Evolutionary conservation across 2,797 vertebrate species (phyloP).

Genomic region (Girardinus metallicus): DNA sequence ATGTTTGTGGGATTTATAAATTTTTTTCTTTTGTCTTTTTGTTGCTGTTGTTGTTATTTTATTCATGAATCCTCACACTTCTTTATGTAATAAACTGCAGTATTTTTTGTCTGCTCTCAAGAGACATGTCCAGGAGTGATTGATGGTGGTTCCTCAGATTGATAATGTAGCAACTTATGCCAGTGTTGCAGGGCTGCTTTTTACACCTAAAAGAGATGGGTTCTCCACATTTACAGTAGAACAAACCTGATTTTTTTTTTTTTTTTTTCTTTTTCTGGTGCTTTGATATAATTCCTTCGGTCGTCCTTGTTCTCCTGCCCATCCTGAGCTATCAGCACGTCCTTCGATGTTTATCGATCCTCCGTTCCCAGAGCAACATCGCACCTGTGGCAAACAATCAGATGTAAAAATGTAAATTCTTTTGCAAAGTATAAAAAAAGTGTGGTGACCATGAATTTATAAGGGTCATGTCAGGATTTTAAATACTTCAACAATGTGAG

Average conservation of each 20-base stretch:
- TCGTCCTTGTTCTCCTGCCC: constrained; percentile 44
- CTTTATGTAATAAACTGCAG: constrained; percentile 79
- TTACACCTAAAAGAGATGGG: constrained; percentile 39
- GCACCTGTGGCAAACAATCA: constrained; percentile 93
- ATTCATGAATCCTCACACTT: constrained; percentile 82
- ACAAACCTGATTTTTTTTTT: constrained; percentile 22
- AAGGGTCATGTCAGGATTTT: constrained; percentile 71
- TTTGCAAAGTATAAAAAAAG: constrained; percentile 77
- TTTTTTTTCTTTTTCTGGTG: constrained; percentile 57
- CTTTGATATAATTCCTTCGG: constrained; percentile 56
- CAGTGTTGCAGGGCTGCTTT: constrained; percentile 46
- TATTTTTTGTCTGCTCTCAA: constrained; percentile 71
- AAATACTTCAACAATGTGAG: constrained; percentile 73
- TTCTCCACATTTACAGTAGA: constrained; percentile 43
- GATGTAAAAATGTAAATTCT: constrained; percentile 85
- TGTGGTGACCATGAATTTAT: constrained; percentile 43
- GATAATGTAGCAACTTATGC: constrained; percentile 55
- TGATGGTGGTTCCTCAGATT: constrained; percentile 50
- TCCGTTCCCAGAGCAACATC: constrained; percentile 45
- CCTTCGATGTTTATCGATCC: constrained; percentile 49
- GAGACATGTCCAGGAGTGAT: constrained; percentile 62
- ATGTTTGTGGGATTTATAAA: constrained; percentile 81
- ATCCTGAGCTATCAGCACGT: constrained; percentile 55
- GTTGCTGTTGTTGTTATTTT: constrained; percentile 78
- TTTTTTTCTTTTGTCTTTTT: constrained; percentile 69